Evolutionary conservation across 2,797 vertebrate genomes (phyloP).

Genomic region (Pteronotus mesoamericanus): DNA sequence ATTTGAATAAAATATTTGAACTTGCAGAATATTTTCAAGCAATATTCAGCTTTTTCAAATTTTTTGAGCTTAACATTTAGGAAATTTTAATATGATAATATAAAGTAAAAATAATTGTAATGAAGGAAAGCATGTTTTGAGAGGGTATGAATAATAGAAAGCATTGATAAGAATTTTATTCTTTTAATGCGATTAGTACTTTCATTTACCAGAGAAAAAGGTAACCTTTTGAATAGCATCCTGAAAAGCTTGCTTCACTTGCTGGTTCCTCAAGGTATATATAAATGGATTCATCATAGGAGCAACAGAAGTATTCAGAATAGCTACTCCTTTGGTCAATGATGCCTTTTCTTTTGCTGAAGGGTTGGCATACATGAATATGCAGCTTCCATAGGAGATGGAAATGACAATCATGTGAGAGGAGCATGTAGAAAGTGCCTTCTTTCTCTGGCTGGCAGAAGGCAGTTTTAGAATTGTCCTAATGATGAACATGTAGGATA

Average conservation of each 20-base stretch:
- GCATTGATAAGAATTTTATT: not conserved
- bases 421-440: conserved; percentile 72
- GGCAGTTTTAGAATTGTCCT: conserved; percentile 60
- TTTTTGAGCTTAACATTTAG: not conserved
- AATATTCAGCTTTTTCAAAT: not conserved
- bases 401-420: conserved; percentile 74
- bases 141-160: not conserved
- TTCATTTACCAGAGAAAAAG: conserved; percentile 44
- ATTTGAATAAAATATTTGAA: not conserved
- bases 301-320: conserved; percentile 68
- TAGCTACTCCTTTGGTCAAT: conserved; percentile 58
- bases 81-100: not conserved
- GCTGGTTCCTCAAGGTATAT: conserved; percentile 69
- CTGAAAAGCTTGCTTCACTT: conserved; percentile 66
- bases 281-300: conserved; percentile 74
- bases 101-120: not conserved
- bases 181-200: not conserved
- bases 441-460: conserved; percentile 61
- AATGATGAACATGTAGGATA: conserved; percentile 69
- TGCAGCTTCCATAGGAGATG: conserved; percentile 70
- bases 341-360: conserved; percentile 47
- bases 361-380: conserved; percentile 70
- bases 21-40: not conserved
- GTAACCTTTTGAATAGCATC: conserved; percentile 41
- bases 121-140: not conserved